Evolutionary conservation across 1,140 invertebrate genomes (phyloP).

Genomic region (Zaprionus davidi): DNA sequence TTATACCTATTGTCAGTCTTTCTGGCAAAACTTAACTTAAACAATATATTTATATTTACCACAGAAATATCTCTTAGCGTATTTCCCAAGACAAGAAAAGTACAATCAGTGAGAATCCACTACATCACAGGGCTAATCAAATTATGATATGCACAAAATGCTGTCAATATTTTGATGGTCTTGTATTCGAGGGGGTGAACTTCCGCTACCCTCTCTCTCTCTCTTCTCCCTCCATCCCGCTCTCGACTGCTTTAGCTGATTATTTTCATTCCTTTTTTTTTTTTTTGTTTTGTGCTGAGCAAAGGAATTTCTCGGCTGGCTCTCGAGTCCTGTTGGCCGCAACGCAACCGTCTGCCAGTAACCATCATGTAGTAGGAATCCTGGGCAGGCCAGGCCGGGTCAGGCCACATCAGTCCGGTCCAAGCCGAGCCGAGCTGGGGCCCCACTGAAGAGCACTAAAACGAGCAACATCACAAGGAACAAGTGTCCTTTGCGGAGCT

Average conservation of each 20-base stretch:
- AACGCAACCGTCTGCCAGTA: not conserved
- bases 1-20: too few relatives aligned
- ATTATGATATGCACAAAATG: constrained; percentile 26
- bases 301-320: constrained; percentile 2
- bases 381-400: not conserved
- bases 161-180: constrained; percentile 24
- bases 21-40: too few relatives aligned
- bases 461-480: constrained; percentile 15
- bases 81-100: not conserved
- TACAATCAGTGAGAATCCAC: not conserved
- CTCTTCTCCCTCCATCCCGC: not conserved
- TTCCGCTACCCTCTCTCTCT: not conserved
- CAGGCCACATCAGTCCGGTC: not conserved
- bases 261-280: constrained; percentile 9
- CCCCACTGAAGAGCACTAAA: constrained; percentile 50
- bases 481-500: constrained; percentile 48
- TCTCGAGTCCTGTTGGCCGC: constrained; percentile 3
- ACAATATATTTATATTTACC: too few relatives aligned
- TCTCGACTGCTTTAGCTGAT: not conserved
- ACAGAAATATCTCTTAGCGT: not conserved
- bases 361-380: not conserved
- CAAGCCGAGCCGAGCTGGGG: not conserved
- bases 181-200: not conserved
- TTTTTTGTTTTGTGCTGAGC: not conserved
- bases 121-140: constrained; percentile 15